Evolutionary conservation across 2,797 vertebrate species (phyloP).

Genomic region (Rhinoraja longicauda): DNA sequence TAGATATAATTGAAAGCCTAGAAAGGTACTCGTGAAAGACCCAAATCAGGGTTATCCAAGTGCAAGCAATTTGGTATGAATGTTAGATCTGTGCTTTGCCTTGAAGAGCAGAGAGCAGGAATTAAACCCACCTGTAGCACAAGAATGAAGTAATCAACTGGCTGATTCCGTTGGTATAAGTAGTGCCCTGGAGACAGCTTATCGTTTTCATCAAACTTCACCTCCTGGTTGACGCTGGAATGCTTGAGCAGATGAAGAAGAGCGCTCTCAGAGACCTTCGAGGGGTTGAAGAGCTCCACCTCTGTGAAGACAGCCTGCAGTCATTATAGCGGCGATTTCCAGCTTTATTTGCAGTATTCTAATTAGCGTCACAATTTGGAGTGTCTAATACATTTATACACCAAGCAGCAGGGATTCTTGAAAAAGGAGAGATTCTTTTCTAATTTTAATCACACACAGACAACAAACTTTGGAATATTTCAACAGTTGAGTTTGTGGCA

Average conservation of each 20-base stretch:
- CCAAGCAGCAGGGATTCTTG: neutral
- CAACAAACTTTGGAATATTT: neutral
- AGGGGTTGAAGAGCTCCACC: slow-evolving; percentile 79
- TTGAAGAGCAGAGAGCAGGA: neutral
- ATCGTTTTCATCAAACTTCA: slow-evolving; percentile 73
- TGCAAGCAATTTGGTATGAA: neutral
- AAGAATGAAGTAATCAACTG: slow-evolving; percentile 84
- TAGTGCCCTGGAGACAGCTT: slow-evolving; percentile 72
- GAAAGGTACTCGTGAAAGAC: neutral
- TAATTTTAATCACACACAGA: neutral
- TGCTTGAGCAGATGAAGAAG: slow-evolving; percentile 80
- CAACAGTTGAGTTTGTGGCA: neutral
- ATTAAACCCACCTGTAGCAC: slow-evolving; percentile 72
- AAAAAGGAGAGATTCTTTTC: neutral
- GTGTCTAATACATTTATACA: neutral
- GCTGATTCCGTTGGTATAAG: slow-evolving; percentile 80
- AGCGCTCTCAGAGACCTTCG: slow-evolving; percentile 76
- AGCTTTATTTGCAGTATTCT: neutral
- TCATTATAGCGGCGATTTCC: slow-evolving; percentile 17
- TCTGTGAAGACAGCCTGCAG: slow-evolving; percentile 54
- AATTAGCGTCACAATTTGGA: too few species aligned
- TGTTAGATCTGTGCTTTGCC: neutral
- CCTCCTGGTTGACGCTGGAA: slow-evolving; percentile 84
- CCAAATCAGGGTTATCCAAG: neutral
- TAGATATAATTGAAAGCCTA: neutral